Evolutionary conservation across 2,113 vertebrate genomes (phyloP).

Genomic region (Antechinus flavipes): DNA sequence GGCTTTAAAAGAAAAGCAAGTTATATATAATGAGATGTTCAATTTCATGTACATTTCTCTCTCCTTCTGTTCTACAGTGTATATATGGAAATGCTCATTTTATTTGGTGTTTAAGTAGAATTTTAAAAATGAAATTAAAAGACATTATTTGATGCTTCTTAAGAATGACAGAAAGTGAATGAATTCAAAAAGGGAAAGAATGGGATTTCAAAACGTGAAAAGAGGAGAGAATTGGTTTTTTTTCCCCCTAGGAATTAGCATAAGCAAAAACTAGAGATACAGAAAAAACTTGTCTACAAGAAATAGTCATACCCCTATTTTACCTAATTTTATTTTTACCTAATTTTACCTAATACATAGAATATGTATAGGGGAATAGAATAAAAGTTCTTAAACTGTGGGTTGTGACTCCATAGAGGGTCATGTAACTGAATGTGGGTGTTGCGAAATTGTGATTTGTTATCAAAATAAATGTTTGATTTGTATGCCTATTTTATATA

Average conservation of each 20-base stretch:
- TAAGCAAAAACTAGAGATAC: not conserved
- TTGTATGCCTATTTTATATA: too few relatives aligned
- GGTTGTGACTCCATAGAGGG: too few relatives aligned
- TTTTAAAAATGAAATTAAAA: not conserved
- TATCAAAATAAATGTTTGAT: too few relatives aligned
- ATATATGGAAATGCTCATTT: not conserved
- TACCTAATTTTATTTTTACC: too few relatives aligned
- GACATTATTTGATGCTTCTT: not conserved
- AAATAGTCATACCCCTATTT: not conserved
- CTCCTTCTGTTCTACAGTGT: not conserved
- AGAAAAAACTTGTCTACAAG: not conserved
- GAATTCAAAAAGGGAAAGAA: not conserved
- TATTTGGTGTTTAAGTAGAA: not conserved
- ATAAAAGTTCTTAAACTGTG: too few relatives aligned
- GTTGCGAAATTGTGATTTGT: too few relatives aligned
- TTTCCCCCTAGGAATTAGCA: not conserved
- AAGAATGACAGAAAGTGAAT: not conserved
- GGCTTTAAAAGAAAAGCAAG: not conserved
- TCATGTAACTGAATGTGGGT: too few relatives aligned
- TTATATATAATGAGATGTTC: not conserved
- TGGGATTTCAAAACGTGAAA: not conserved
- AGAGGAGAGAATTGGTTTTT: not conserved
- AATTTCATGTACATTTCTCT: not conserved
- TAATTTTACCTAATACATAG: not conserved
- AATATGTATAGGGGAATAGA: not conserved